phyloP scores from a whole-genome alignment of 2,888 invertebrate genomes.

The Drosophila emarginata region DNA sequence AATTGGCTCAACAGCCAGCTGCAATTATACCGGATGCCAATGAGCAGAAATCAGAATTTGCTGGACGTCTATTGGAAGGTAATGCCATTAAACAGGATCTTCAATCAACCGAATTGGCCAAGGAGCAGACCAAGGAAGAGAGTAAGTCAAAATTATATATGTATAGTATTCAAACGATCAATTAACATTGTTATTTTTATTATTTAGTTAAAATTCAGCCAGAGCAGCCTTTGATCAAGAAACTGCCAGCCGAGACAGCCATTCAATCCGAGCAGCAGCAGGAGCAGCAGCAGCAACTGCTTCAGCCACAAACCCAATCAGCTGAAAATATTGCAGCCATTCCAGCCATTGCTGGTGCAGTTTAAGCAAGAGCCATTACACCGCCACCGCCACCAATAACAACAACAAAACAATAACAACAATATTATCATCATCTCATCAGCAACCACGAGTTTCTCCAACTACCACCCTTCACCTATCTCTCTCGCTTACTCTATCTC shows the following conservation, averaged over 20 bases:
- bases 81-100: constrained; percentile 62
- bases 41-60: constrained; percentile 61
- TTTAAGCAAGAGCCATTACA: constrained; percentile 29
- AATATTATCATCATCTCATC: constrained; percentile 3
- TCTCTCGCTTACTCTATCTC: background rate
- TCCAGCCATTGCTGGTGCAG: constrained; percentile 1
- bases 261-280: constrained; percentile 28
- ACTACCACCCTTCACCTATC: constrained; percentile 21
- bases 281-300: constrained; percentile 29
- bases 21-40: constrained; percentile 50
- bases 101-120: constrained; percentile 36
- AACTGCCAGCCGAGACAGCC: constrained; percentile 29
- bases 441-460: background rate
- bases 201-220: constrained; percentile 30
- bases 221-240: constrained; percentile 48
- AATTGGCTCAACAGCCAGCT: constrained; percentile 39
- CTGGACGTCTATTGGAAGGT: constrained; percentile 66
- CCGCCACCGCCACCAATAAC: constrained; percentile 20
- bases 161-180: background rate
- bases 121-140: constrained; percentile 49
- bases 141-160: constrained; percentile 38
- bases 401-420: constrained; percentile 7
- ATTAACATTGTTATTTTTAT: background rate
- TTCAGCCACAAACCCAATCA: constrained; percentile 38
- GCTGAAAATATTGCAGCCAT: constrained; percentile 32